phyloP scores from a whole-genome alignment of 2,888 invertebrate genomes.

The Spatulosminthurus flaviceps region DNA sequence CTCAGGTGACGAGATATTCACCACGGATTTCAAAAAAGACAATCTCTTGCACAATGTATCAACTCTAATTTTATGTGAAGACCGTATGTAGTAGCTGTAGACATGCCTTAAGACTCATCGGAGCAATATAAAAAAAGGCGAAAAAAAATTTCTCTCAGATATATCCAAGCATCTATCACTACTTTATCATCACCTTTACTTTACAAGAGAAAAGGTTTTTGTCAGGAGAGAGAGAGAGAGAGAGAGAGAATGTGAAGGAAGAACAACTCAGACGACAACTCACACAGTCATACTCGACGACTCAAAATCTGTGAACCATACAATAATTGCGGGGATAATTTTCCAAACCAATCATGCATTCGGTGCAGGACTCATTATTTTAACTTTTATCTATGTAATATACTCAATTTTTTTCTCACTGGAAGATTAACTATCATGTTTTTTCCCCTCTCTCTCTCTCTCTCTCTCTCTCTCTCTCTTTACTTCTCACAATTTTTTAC shows the following conservation, averaged over 20 bases:
- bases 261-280: not conserved
- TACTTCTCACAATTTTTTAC: not conserved
- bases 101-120: not conserved
- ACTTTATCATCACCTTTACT: conserved; percentile 18
- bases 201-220: not conserved
- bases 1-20: conserved; percentile 47
- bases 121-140: too few relatives aligned
- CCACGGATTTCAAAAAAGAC: conserved; percentile 46
- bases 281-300: conserved; percentile 22
- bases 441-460: conserved; percentile 35
- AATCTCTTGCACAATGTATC: conserved; percentile 34
- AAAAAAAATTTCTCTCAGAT: not conserved
- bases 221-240: conserved; percentile 23
- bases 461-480: not conserved
- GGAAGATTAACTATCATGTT: conserved; percentile 45
- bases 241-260: conserved; percentile 6
- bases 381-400: conserved; percentile 31
- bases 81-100: not conserved
- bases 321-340: conserved; percentile 62
- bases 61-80: not conserved
- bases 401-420: not conserved
- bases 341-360: conserved; percentile 63
- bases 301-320: conserved; percentile 58
- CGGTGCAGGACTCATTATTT: conserved; percentile 54
- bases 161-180: not conserved